These are phyloP conservation scores for Ips nitidus DNA, from an alignment of 1,140 invertebrate genomes.

Conservation along the genomic window DNA sequence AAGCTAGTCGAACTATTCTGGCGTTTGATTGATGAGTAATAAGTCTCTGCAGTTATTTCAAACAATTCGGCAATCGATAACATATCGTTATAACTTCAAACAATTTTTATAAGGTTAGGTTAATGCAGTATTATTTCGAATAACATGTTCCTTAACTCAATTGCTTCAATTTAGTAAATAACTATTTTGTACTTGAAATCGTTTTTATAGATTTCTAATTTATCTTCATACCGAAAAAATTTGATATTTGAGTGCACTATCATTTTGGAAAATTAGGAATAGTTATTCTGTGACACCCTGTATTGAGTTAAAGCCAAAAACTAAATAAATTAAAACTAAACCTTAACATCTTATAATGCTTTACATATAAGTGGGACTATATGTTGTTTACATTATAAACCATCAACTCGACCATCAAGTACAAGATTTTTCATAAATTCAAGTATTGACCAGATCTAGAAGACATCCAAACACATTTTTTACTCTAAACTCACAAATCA, in stretches of 20 bases:
- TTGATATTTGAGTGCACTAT: not conserved
- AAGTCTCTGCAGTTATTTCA: not conserved
- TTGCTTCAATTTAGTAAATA: not conserved
- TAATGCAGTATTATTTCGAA: not conserved
- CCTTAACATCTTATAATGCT: not conserved
- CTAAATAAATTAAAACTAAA: not conserved
- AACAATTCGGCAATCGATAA: not conserved
- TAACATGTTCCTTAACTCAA: not conserved
- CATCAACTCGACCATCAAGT: too few species aligned
- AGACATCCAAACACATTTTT: too few species aligned
- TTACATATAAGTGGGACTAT: too few species aligned
- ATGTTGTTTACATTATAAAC: too few species aligned
- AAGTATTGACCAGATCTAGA: too few species aligned
- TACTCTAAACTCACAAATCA: too few species aligned
- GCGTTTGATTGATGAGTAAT: not conserved
- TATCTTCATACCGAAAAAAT: not conserved
- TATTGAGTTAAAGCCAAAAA: not conserved
- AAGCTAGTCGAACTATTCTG: not conserved
- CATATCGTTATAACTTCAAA: not conserved
- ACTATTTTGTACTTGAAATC: too few species aligned
- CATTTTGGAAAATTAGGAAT: not conserved
- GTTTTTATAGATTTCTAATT: not conserved
- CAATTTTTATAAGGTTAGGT: not conserved
- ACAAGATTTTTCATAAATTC: too few species aligned
- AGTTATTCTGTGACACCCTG: not conserved